These are phyloP conservation scores for Tonatia bakeri DNA, from an alignment of 2,113 vertebrate genomes.

Conservation along the genomic window DNA sequence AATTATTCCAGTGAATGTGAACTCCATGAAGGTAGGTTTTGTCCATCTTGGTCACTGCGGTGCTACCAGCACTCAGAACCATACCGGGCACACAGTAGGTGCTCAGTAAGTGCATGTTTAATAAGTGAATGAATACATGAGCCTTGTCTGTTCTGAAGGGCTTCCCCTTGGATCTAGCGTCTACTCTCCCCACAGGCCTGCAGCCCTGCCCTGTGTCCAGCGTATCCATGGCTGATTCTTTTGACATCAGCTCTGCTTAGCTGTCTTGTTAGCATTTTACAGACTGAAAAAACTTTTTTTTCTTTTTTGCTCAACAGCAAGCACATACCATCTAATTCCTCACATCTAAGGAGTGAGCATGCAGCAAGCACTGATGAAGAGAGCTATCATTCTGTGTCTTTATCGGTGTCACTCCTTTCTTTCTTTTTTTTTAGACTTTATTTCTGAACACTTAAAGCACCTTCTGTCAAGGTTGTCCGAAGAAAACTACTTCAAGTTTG, in stretches of 20 bases:
- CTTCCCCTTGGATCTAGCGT: background rate
- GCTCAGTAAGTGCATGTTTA: background rate
- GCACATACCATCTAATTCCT: background rate
- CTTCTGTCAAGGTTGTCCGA: background rate
- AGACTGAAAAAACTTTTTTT: background rate
- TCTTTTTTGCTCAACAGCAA: background rate
- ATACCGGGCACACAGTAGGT: background rate
- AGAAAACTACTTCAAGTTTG: background rate
- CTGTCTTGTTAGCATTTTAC: background rate
- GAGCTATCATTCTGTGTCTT: background rate
- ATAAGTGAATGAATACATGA: background rate
- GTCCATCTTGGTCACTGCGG: background rate
- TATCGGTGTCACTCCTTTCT: too few species aligned
- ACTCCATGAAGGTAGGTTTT: background rate
- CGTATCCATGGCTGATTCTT: background rate
- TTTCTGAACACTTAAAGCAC: background rate
- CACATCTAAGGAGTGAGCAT: background rate
- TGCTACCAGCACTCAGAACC: background rate
- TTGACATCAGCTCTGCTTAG: background rate
- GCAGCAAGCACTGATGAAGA: background rate
- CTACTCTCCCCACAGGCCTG: background rate
- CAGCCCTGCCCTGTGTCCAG: background rate
- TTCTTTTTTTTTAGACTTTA: background rate
- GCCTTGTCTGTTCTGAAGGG: background rate
- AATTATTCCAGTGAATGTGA: too few species aligned